Percentiles rank a stretch among this genome's conserved stretches.
Conservation (phyloP, 2,797 vertebrate genomes). For the Pantherophis alleghaniensis region DNA sequence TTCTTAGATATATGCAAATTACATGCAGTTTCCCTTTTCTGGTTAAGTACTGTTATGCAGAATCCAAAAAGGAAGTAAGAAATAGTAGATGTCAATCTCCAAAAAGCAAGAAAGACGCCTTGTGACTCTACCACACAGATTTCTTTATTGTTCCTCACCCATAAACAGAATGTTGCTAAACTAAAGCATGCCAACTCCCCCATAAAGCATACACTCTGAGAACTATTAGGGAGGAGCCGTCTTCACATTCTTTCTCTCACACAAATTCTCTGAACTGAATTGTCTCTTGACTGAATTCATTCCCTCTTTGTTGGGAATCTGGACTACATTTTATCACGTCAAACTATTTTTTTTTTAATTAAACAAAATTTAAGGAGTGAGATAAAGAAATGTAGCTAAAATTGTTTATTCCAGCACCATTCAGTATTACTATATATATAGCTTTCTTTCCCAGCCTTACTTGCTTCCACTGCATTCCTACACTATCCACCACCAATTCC, state of each 20-base stretch:
- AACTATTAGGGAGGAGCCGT: not conserved
- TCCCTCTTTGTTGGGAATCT: not conserved
- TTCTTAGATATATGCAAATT: not conserved
- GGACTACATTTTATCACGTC: not conserved
- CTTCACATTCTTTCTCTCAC: not conserved
- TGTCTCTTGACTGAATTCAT: not conserved
- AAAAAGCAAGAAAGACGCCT: not conserved
- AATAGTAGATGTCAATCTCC: too few species aligned
- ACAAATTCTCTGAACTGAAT: not conserved
- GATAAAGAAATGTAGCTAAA: not conserved
- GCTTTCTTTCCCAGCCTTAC: not conserved
- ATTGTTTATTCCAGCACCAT: not conserved
- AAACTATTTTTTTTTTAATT: not conserved
- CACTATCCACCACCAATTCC: not conserved
- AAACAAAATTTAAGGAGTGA: not conserved
- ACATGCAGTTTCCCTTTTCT: not conserved
- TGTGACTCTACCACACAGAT: not conserved
- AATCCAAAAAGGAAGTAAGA: not conserved
- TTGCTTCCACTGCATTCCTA: not conserved
- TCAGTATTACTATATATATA: not conserved
- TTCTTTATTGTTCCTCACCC: not conserved
- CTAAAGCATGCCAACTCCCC: not conserved
- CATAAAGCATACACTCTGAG: not conserved
- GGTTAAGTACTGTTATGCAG: not conserved
- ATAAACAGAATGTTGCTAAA: not conserved